phyloP scores from a whole-genome alignment of 2,113 vertebrate genomes.

The Lepisosteus osseus region DNA sequence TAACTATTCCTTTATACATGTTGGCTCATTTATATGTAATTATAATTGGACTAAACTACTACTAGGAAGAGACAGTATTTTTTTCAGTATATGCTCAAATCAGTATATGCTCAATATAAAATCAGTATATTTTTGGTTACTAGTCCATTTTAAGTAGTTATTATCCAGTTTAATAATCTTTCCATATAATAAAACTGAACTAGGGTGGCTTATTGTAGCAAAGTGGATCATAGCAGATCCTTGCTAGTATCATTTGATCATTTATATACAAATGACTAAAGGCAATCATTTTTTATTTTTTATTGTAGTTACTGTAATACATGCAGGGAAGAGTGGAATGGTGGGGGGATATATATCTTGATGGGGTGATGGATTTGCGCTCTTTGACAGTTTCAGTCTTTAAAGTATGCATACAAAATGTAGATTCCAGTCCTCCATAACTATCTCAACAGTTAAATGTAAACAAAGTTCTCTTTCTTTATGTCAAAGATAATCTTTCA shows the following conservation, averaged over 20 bases:
- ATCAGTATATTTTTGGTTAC: neutral
- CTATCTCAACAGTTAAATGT: neutral
- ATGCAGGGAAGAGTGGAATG: neutral
- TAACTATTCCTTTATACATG: no score
- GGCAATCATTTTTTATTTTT: no score
- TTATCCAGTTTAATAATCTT: neutral
- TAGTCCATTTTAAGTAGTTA: neutral
- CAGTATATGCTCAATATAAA: neutral
- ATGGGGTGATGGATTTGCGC: neutral
- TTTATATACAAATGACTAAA: neutral
- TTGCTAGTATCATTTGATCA: no score
- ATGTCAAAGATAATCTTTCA: neutral
- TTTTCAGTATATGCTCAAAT: neutral
- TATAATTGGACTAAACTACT: no score
- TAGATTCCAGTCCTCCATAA: neutral
- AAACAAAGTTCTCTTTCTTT: neutral
- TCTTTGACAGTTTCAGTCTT: no score
- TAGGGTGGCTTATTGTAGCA: neutral
- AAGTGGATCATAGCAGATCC: neutral
- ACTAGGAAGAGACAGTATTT: neutral
- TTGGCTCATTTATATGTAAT: no score
- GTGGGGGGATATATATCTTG: neutral
- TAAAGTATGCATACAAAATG: no score
- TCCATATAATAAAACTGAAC: neutral
- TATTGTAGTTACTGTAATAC: no score